Conservation (phyloP, 2,797 vertebrate species). For the Crax fasciolata region DNA sequence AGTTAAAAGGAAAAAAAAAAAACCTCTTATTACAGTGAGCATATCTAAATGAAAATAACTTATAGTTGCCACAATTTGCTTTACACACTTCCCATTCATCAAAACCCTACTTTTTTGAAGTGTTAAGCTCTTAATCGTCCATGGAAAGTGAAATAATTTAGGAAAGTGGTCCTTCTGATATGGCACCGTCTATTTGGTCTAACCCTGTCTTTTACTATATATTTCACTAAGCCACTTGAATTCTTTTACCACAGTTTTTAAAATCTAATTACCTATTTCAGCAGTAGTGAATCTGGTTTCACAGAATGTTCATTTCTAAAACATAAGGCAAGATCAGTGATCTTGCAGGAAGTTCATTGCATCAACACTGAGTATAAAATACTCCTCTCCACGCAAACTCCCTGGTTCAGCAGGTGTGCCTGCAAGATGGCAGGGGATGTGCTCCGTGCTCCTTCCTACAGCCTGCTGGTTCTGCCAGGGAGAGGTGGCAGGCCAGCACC, state of each 20-base stretch:
- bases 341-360: neutral
- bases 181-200: neutral
- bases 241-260: neutral
- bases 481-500: neutral
- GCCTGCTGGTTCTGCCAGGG: neutral
- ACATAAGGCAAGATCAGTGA: neutral
- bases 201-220: neutral
- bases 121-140: neutral
- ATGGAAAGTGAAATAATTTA: neutral
- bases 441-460: neutral
- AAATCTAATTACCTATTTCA: neutral
- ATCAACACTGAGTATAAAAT: neutral
- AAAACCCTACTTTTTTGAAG: neutral
- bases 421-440: neutral
- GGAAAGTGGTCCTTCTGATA: neutral
- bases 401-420: fast-evolving
- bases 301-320: neutral
- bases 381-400: neutral
- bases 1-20: neutral
- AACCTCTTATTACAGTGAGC: neutral
- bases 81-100: neutral
- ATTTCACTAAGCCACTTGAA: neutral
- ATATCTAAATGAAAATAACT: neutral
- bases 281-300: neutral
- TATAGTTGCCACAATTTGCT: neutral